These are phyloP conservation scores for Drosophila eugracilis DNA, from an alignment of 1,140 invertebrate species.

Conservation along the genomic window DNA sequence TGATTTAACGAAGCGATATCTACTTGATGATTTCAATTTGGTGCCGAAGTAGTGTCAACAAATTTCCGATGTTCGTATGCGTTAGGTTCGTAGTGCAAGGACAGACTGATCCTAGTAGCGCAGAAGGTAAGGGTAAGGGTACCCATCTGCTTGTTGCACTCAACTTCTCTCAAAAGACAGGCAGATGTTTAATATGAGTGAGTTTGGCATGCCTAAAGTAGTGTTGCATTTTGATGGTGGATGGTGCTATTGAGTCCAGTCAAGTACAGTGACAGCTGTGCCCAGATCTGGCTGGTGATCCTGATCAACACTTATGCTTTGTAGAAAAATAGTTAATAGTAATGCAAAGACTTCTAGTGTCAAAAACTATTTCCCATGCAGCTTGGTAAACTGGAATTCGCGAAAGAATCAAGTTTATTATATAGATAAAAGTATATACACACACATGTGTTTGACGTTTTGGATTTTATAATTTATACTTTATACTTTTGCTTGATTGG, in stretches of 20 bases:
- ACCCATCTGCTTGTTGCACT: slow-evolving; percentile 7
- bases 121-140: too few species aligned
- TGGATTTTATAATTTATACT: too few species aligned
- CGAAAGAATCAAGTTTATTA: too few species aligned
- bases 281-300: too few species aligned
- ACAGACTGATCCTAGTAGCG: slow-evolving; percentile 55
- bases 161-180: neutral
- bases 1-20: neutral
- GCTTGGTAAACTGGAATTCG: too few species aligned
- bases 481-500: too few species aligned
- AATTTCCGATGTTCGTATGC: slow-evolving; percentile 4
- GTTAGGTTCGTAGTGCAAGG: slow-evolving; percentile 12
- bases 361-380: too few species aligned
- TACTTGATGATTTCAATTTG: neutral
- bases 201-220: slow-evolving; percentile 4
- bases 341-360: too few species aligned
- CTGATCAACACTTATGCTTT: too few species aligned
- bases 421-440: too few species aligned
- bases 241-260: neutral
- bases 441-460: too few species aligned
- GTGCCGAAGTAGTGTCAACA: neutral
- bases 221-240: neutral
- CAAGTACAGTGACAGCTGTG: slow-evolving; percentile 20
- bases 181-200: slow-evolving; percentile 14
- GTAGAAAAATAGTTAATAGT: too few species aligned